Evolutionary conservation across 2,797 vertebrate genomes (phyloP).

Genomic region (Phalloptychus januarius): DNA sequence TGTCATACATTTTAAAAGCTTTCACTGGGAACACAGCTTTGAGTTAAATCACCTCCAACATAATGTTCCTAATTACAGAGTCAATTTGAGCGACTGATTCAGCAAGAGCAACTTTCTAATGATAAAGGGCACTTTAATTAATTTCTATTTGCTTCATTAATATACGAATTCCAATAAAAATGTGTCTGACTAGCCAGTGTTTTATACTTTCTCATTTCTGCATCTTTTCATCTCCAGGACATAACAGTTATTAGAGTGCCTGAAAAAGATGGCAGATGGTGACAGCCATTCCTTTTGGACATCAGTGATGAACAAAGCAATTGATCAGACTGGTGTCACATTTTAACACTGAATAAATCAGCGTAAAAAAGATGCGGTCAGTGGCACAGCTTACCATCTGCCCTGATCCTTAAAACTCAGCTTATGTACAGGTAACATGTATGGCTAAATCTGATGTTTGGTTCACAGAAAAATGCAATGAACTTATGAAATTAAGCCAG

Average conservation of each 20-base stretch:
- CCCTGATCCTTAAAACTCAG: slow-evolving; percentile 18
- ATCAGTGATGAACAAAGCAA: slow-evolving; percentile 47
- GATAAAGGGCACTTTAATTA: slow-evolving; percentile 1
- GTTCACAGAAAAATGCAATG: slow-evolving; percentile 3
- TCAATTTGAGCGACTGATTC: background rate
- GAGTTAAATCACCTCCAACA: background rate
- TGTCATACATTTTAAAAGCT: background rate
- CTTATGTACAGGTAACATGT: slow-evolving; percentile 20
- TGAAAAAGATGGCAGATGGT: slow-evolving; percentile 54
- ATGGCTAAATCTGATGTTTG: slow-evolving; percentile 9
- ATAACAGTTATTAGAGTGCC: slow-evolving; percentile 19
- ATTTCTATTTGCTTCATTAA: background rate
- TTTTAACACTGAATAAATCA: slow-evolving; percentile 34
- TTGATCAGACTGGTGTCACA: slow-evolving; percentile 34
- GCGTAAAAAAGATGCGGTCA: slow-evolving; percentile 15
- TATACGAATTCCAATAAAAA: background rate
- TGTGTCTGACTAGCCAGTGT: background rate
- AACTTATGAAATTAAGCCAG: slow-evolving; percentile 31
- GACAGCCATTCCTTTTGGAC: slow-evolving; percentile 35
- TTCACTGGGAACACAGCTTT: background rate
- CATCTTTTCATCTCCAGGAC: background rate
- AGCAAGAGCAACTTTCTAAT: background rate
- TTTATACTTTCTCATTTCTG: background rate
- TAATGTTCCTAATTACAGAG: background rate
- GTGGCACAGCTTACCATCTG: slow-evolving; percentile 32